Conservation (phyloP, 2,797 vertebrate species). For the Nannoperca obscura region DNA sequence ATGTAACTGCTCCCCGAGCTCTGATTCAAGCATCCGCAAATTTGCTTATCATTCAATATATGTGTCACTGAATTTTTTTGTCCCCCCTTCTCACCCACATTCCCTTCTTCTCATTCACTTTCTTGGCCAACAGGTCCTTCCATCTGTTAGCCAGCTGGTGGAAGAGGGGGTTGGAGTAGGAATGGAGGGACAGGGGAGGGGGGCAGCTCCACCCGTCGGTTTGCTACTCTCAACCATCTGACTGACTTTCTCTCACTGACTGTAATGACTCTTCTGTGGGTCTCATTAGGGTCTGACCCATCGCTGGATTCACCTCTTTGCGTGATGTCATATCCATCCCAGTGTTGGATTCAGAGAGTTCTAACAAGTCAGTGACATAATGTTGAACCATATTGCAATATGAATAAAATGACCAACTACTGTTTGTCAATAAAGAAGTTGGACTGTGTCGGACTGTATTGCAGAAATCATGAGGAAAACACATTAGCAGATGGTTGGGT, state of each 20-base stretch:
- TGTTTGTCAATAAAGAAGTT: constrained; percentile 10
- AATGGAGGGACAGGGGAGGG: constrained; percentile 11
- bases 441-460: background rate
- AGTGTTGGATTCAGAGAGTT: constrained; percentile 23
- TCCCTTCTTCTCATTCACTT: constrained; percentile 65
- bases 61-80: constrained; percentile 42
- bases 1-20: constrained; percentile 41
- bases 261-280: constrained; percentile 71
- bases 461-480: constrained; percentile 2
- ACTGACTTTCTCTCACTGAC: constrained; percentile 73
- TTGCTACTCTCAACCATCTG: constrained; percentile 65
- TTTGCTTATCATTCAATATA: constrained; percentile 74
- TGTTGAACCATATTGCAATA: constrained; percentile 13
- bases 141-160: constrained; percentile 85
- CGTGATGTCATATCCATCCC: constrained; percentile 68
- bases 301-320: constrained; percentile 59
- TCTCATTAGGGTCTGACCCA: constrained; percentile 72
- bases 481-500: background rate
- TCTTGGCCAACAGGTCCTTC: constrained; percentile 79
- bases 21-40: constrained; percentile 55
- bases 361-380: constrained; percentile 33
- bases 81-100: constrained; percentile 39
- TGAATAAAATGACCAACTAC: constrained; percentile 7
- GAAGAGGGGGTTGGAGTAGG: constrained; percentile 22
- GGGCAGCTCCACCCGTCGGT: constrained; percentile 59